Percentiles rank a stretch among this genome's conserved stretches.
Evolutionary conservation across 2,113 vertebrate species (phyloP).

Genomic region (Psettodes erumei): DNA sequence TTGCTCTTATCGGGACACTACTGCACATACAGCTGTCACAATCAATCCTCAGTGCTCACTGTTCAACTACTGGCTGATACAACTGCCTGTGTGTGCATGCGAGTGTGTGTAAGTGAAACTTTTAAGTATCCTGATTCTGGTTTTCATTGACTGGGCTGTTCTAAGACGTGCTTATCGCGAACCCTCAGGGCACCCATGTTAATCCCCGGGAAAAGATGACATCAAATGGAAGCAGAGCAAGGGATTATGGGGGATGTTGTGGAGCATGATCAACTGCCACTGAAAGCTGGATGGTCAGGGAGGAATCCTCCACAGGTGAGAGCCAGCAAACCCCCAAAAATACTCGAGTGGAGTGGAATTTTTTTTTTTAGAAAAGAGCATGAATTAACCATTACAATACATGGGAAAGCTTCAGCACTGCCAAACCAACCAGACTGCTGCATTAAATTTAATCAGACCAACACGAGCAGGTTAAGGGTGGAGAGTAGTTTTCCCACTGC

Average conservation of each 20-base stretch:
- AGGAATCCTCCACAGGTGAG: constrained; percentile 49
- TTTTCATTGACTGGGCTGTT: constrained; percentile 67
- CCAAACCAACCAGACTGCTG: constrained; percentile 18
- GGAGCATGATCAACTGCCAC: constrained; percentile 65
- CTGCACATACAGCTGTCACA: constrained; percentile 9
- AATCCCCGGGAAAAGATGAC: constrained; percentile 75
- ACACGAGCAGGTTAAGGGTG: constrained; percentile 27
- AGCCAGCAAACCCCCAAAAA: constrained; percentile 25
- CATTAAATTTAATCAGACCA: constrained; percentile 62
- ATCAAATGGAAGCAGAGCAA: constrained; percentile 72
- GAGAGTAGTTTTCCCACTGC: constrained; percentile 42
- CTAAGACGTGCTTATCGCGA: constrained; percentile 61
- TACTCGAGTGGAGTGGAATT: constrained; percentile 18
- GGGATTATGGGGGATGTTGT: constrained; percentile 76
- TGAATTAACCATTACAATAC: constrained; percentile 57
- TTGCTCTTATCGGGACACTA: constrained; percentile 49
- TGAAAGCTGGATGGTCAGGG: constrained; percentile 57
- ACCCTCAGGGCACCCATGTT: constrained; percentile 61
- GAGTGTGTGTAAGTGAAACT: constrained; percentile 57
- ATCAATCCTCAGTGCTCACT: constrained; percentile 37
- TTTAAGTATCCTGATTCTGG: constrained; percentile 59
- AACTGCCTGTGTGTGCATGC: background rate
- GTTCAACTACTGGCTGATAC: constrained; percentile 30
- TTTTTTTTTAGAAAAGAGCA: constrained; percentile 14
- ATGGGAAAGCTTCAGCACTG: constrained; percentile 27